Evolutionary conservation across 2,888 invertebrate genomes (phyloP).

Genomic region (Altica lythri): DNA sequence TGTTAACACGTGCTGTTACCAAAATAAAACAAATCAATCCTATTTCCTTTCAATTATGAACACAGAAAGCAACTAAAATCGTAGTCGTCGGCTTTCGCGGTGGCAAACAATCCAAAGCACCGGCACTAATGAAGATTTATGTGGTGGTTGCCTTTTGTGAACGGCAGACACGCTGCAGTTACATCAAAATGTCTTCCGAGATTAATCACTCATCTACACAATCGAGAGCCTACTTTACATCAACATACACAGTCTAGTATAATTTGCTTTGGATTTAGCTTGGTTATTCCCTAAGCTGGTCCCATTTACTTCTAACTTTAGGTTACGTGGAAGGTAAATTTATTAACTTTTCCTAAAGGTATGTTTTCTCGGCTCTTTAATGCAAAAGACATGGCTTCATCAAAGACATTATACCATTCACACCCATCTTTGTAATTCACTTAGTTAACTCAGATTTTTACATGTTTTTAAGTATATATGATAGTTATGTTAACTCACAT

Average conservation of each 20-base stretch:
- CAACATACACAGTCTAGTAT: constrained; percentile 1
- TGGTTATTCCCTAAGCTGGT: too few species aligned
- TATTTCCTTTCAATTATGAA: constrained; percentile 5
- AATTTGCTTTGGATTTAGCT: background rate
- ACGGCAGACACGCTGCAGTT: constrained; percentile 20
- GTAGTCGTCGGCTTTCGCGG: constrained; percentile 5
- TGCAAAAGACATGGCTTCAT: too few species aligned
- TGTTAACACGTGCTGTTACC: background rate
- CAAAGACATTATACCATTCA: too few species aligned
- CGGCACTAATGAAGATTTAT: constrained; percentile 28
- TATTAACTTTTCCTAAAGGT: too few species aligned
- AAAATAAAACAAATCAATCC: background rate
- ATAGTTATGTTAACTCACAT: too few species aligned
- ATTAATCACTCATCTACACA: constrained; percentile 22
- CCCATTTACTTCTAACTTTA: too few species aligned
- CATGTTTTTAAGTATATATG: too few species aligned
- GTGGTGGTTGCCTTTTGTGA: constrained; percentile 22
- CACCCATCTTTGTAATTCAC: too few species aligned
- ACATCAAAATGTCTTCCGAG: constrained; percentile 23
- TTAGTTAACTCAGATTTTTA: too few species aligned
- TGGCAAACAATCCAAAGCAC: constrained; percentile 22
- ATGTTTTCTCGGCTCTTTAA: too few species aligned
- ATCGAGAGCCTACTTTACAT: constrained; percentile 18
- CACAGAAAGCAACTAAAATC: constrained; percentile 3
- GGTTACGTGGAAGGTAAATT: too few species aligned